Conservation (phyloP, 2,797 vertebrate genomes). For the Diglossa cyanea region DNA sequence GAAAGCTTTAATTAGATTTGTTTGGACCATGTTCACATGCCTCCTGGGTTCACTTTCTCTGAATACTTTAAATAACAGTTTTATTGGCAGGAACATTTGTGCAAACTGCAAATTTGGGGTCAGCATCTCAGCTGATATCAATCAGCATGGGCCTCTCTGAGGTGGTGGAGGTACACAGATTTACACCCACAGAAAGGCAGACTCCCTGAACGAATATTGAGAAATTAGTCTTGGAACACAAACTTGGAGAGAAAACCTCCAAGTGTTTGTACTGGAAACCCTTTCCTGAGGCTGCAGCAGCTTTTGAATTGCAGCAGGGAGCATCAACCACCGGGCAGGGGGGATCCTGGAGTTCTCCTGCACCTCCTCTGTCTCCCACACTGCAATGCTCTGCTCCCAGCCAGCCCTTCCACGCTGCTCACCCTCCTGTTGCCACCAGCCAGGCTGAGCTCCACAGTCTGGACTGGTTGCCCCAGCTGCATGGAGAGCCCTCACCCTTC, state of each 20-base stretch:
- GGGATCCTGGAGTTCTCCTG: not conserved
- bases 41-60: conserved; percentile 57
- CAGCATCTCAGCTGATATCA: conserved; percentile 37
- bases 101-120: conserved; percentile 60
- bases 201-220: conserved; percentile 37
- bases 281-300: not conserved
- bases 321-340: not conserved
- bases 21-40: conserved; percentile 51
- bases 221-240: conserved; percentile 45
- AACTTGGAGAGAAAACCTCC: conserved; percentile 34
- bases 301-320: conserved; percentile 22
- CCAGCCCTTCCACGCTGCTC: not conserved
- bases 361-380: not conserved
- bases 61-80: conserved; percentile 52
- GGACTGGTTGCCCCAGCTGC: not conserved
- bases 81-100: conserved; percentile 48
- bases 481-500: not conserved
- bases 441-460: not conserved
- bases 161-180: conserved; percentile 29
- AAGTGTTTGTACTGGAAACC: conserved; percentile 49
- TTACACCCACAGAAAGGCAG: conserved; percentile 51
- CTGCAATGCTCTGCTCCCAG: not conserved
- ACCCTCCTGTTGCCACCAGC: no score
- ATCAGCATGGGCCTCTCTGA: not conserved
- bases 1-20: conserved; percentile 66